phyloP scores from a whole-genome alignment of 2,113 vertebrate genomes.

The Cyanoramphus novaezelandiae region DNA sequence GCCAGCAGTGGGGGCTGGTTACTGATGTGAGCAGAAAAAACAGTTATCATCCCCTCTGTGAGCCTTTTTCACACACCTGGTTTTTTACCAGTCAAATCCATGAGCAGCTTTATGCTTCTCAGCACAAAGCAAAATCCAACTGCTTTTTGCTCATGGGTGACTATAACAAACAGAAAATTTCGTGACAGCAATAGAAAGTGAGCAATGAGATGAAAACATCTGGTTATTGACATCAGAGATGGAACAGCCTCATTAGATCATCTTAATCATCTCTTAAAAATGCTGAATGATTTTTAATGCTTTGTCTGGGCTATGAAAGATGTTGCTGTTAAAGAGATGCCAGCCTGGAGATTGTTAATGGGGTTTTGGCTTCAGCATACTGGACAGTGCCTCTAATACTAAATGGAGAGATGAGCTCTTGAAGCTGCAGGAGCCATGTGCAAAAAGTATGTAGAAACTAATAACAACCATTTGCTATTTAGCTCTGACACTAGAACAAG shows the following conservation, averaged over 20 bases:
- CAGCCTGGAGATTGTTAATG: not conserved
- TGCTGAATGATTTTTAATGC: not conserved
- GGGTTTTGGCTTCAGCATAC: not conserved
- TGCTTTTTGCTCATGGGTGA: not conserved
- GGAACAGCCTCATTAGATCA: not conserved
- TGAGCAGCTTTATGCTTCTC: not conserved
- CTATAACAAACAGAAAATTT: not conserved
- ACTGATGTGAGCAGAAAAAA: not conserved
- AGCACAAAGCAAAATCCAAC: not conserved
- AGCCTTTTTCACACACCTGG: not conserved
- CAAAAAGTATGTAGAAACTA: not conserved
- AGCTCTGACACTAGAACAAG: not conserved
- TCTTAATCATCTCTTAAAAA: not conserved
- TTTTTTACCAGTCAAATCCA: not conserved
- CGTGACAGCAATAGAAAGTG: not conserved
- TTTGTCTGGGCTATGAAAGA: not conserved
- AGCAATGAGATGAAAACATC: not conserved
- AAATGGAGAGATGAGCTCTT: not conserved
- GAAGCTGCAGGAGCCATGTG: not conserved
- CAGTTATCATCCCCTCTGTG: not conserved
- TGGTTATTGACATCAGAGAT: not conserved
- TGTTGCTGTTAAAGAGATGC: not conserved
- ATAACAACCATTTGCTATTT: not conserved
- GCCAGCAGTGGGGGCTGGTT: fast-evolving
- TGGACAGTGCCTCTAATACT: not conserved